Conservation (phyloP, 1,140 invertebrate species). For the Bombus breviceps region DNA sequence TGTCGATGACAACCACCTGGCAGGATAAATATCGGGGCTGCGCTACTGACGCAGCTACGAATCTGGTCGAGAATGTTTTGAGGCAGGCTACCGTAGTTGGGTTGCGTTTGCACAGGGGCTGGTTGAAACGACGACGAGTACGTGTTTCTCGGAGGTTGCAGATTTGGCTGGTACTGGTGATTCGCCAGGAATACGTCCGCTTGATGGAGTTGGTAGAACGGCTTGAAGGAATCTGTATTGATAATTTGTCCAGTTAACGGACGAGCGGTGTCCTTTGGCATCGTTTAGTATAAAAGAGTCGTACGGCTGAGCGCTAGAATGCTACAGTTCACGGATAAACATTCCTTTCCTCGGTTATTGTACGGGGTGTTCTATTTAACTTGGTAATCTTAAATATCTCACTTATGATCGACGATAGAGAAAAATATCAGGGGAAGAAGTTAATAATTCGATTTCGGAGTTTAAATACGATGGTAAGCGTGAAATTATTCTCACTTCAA, state of each 20-base stretch:
- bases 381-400: no score
- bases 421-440: no score
- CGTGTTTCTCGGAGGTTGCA: background rate
- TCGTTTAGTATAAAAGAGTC: no score
- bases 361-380: no score
- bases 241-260: background rate
- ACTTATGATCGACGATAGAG: no score
- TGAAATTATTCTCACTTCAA: no score
- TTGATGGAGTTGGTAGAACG: constrained; percentile 38
- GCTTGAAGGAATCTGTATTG: constrained; percentile 14
- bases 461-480: no score
- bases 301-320: no score
- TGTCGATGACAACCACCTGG: constrained; percentile 66
- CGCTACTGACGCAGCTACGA: constrained; percentile 59
- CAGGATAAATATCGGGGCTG: constrained; percentile 76
- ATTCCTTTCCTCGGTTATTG: no score
- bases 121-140: constrained; percentile 22
- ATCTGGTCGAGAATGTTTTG: constrained; percentile 73
- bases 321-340: no score
- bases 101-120: constrained; percentile 11
- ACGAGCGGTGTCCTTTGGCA: no score
- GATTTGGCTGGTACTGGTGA: constrained; percentile 29
- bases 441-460: no score
- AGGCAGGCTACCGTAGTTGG: constrained; percentile 49
- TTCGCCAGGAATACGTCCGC: constrained; percentile 33